phyloP scores from a whole-genome alignment of 1,140 invertebrate species.

The Pararge aegeria region DNA sequence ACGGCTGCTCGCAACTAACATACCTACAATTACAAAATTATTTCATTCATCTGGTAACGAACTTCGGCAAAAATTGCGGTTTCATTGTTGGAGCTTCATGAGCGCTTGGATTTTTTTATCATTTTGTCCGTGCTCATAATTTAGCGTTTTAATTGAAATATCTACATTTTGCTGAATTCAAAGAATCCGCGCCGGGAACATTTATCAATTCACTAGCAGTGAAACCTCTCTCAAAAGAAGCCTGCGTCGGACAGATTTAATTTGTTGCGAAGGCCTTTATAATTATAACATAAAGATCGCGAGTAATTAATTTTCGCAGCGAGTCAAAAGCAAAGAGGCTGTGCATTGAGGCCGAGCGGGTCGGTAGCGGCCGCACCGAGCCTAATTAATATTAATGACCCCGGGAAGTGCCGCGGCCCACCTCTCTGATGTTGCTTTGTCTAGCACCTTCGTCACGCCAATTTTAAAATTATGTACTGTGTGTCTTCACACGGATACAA shows the following conservation, averaged over 20 bases:
- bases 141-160: slow-evolving; percentile 72
- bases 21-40: slow-evolving; percentile 69
- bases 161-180: slow-evolving; percentile 68
- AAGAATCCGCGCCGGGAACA: slow-evolving; percentile 70
- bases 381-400: slow-evolving; percentile 79
- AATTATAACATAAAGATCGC: slow-evolving; percentile 80
- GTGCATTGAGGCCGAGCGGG: slow-evolving; percentile 55
- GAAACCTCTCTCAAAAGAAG: slow-evolving; percentile 76
- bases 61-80: slow-evolving; percentile 48
- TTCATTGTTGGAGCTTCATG: slow-evolving; percentile 46
- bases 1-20: slow-evolving; percentile 52
- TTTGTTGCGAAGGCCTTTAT: slow-evolving; percentile 79
- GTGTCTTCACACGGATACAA: slow-evolving; percentile 27
- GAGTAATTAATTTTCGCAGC: slow-evolving; percentile 79
- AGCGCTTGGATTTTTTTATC: slow-evolving; percentile 28
- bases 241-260: slow-evolving; percentile 78
- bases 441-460: slow-evolving; percentile 49
- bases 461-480: slow-evolving; percentile 23
- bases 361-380: slow-evolving; percentile 53
- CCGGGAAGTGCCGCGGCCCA: slow-evolving; percentile 54
- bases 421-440: slow-evolving; percentile 51
- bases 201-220: slow-evolving; percentile 79
- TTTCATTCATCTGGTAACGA: slow-evolving; percentile 45
- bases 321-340: slow-evolving; percentile 75
- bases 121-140: slow-evolving; percentile 43